Percentiles rank a stretch among this genome's conserved stretches.
These are phyloP conservation scores for Ecliptopera silaceata DNA, from an alignment of 2,888 invertebrate species.

Conservation along the genomic window DNA sequence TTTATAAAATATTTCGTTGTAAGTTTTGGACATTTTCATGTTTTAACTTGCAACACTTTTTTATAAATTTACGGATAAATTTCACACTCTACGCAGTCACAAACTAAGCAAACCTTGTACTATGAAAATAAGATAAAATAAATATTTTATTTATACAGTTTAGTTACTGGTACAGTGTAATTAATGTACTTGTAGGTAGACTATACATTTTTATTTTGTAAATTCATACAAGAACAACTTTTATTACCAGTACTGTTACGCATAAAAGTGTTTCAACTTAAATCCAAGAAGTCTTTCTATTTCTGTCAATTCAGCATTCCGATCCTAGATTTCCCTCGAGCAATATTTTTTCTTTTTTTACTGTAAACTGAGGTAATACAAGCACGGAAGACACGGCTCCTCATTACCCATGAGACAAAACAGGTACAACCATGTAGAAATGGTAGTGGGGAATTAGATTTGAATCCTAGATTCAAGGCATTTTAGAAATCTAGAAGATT, in stretches of 20 bases:
- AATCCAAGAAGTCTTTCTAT: constrained; percentile 14
- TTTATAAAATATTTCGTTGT: neutral
- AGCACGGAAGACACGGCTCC: constrained; percentile 57
- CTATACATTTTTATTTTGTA: too few species aligned
- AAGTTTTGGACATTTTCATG: neutral
- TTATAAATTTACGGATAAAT: too few species aligned
- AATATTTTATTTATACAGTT: too few species aligned
- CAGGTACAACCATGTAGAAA: constrained; percentile 54
- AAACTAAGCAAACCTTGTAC: too few species aligned
- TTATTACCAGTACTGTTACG: too few species aligned
- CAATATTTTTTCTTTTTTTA: constrained; percentile 48
- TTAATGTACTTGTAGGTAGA: too few species aligned
- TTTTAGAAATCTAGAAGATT: neutral
- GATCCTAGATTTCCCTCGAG: constrained; percentile 48
- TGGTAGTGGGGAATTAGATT: constrained; percentile 45
- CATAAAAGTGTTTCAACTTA: neutral
- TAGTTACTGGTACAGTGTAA: too few species aligned
- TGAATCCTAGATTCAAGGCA: constrained; percentile 3
- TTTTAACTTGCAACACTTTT: too few species aligned
- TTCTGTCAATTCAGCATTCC: constrained; percentile 32
- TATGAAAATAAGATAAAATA: too few species aligned
- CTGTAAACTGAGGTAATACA: constrained; percentile 54
- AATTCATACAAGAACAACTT: too few species aligned
- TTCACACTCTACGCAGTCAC: too few species aligned
- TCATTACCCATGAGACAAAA: constrained; percentile 60